Base-by-base conservation (phyloP, 2,113 vertebrate species). In the Nyctibius bracteatus region DNA sequence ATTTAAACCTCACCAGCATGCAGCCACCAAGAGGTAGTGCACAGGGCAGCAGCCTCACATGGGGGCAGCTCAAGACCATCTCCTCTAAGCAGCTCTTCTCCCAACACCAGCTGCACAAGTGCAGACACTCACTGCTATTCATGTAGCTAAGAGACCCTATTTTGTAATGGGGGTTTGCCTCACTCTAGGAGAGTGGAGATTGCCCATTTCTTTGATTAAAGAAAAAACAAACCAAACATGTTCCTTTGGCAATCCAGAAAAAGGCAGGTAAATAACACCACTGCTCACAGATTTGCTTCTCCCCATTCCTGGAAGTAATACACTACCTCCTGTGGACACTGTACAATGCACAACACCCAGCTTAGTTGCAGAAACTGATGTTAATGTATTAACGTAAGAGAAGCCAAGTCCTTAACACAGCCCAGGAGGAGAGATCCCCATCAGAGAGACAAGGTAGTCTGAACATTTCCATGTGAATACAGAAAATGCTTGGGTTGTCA, bases 21-120 rank as follows among this genome's bases (percentile, higher is more conserved):
- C 37, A 35, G 27, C 1, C 3, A 74, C 21, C 0, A 5, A 66
- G 61, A 65, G 22, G 13, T 0, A 22, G 58, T 8, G 22, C 3
- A 6, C 62, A 73, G 12, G 8, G 43, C 46, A 37, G 35, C 55
- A 91, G 21, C 68, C 20, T 74, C 55, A 25, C 8, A 1, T 1
- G 4, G 8, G 14, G 19, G 25, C 16, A 65, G 30, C 35, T 57
- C 61, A 27, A 23, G 22, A 44, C 23, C 39, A 13, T 14, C 49
- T 65, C 9, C 20, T 46, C 35, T 39, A 55, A 72, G 22, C 5
- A 86, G 57, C 37, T 23, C 31, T 67, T 74, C 66, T 39, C 61
- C 86, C 37, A 43, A 3, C 31, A 44, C 14, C 30, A n/a, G 65
- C 61, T 24, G 37, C 44, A 20, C 35, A 14, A 25, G 7, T 5